Conservation (phyloP, 2,797 vertebrate genomes). For the Ambastaia sidthimunki region DNA sequence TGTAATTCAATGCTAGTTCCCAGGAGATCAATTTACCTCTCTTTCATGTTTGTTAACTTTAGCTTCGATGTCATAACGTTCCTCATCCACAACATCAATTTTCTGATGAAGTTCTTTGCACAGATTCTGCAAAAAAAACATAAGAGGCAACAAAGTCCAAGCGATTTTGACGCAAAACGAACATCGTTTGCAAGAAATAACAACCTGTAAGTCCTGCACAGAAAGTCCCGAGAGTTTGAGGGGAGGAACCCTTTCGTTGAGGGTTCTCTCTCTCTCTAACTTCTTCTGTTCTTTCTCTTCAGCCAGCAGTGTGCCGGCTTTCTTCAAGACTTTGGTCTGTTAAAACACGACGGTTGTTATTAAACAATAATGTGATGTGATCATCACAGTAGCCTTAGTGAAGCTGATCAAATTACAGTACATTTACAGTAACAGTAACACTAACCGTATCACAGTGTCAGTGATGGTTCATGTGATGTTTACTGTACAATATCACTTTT, state of each 20-base stretch:
- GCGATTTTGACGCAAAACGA: not conserved
- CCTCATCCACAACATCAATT: constrained; percentile 64
- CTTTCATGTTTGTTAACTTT: constrained; percentile 64
- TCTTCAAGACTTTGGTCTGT: constrained; percentile 66
- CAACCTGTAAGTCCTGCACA: constrained; percentile 61
- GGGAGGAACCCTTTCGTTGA: constrained; percentile 62
- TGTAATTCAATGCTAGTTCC: not conserved
- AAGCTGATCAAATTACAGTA: not conserved
- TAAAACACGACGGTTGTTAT: not conserved
- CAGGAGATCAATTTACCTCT: constrained; percentile 56
- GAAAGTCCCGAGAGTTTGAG: constrained; percentile 60
- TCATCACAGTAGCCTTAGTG: too few species aligned
- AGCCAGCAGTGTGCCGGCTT: constrained; percentile 61
- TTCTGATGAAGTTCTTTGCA: constrained; percentile 65
- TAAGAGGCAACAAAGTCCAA: not conserved
- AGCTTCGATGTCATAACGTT: constrained; percentile 62
- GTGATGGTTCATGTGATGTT: too few species aligned
- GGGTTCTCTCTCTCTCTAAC: constrained; percentile 57
- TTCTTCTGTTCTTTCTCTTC: constrained; percentile 58
- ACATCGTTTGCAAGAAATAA: not conserved
- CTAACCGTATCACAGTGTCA: too few species aligned
- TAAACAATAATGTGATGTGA: not conserved
- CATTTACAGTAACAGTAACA: too few species aligned
- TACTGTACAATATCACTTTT: not conserved
- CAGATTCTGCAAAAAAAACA: constrained; percentile 56